Base-by-base conservation (phyloP, 2,797 vertebrate genomes). In the Hephaestus fuliginosus region DNA sequence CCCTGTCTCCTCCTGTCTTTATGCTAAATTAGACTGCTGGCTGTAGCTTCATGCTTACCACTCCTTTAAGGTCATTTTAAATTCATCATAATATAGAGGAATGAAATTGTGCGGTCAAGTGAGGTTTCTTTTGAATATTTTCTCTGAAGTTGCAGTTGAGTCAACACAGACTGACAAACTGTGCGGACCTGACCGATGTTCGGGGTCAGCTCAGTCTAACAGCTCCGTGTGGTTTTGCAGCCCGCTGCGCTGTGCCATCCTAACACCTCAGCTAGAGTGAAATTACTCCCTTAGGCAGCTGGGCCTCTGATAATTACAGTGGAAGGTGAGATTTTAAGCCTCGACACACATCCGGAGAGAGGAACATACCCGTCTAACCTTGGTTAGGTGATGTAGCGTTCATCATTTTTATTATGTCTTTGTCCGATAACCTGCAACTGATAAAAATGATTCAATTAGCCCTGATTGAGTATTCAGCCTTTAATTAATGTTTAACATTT, bases 241-340 rank as follows among this genome's bases (percentile, higher is more conserved):
- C 85, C 55, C 1, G 51, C 81, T 85, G 91, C 2, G 67, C 73
- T 65, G 56, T 65, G 73, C 71, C 68, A 69, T 80, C 73, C 82
- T 76, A 83, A 91, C 88, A 91, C 91, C 84, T 91, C 90, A 77
- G 83, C 73, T 9, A 20, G 72, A 66, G 85, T 86, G 87, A 88
- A 86, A 92, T 91, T 85, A 86, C 85, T 72, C 85, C 89, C 88
- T 77, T 1, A 68, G 89, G 89, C 90, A 65, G 66, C 5, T 4
- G 9, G 30, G 64, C 63, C 67, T 82, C 80, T 70, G 80, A 83
- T 92, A 86, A 92, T 89, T 87, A 88, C 78, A 86, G 78, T 64
- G 64, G 62, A 83, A 85, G 87, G 86, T 86, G 83, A 84, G 71
- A 88, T 74, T 79, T 88, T 66, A 78, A 90, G 61, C 80, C 73